Conservation (phyloP, 2,888 invertebrate species). For the Caenorhabditis auriculariae region DNA sequence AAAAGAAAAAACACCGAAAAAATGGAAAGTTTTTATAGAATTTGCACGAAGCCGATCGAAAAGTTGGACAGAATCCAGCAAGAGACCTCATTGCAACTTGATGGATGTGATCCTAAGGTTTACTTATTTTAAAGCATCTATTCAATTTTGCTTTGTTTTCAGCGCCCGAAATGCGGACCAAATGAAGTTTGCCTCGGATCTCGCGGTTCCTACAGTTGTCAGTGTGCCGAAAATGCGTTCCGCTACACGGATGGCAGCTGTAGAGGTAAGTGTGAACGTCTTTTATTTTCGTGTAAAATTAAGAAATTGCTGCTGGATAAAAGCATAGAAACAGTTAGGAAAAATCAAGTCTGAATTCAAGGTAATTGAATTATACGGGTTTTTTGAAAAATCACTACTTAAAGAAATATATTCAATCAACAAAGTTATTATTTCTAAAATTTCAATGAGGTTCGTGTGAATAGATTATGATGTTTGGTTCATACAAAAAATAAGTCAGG, state of each 20-base stretch:
- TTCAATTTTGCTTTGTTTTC: constrained; percentile 3
- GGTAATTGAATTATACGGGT: too few relatives aligned
- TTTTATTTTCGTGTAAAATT: not conserved
- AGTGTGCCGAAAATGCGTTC: constrained; percentile 54
- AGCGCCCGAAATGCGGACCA: constrained; percentile 37
- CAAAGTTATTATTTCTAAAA: too few relatives aligned
- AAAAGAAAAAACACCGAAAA: constrained; percentile 12
- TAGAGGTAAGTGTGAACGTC: constrained; percentile 27
- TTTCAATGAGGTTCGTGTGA: too few relatives aligned
- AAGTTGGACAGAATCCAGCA: constrained; percentile 13
- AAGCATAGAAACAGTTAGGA: not conserved
- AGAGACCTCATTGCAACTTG: constrained; percentile 40
- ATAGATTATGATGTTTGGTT: too few relatives aligned
- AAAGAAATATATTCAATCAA: too few relatives aligned
- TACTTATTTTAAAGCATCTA: not conserved
- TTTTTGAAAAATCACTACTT: too few relatives aligned
- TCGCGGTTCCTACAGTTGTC: constrained; percentile 51
- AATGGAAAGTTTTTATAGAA: constrained; percentile 6
- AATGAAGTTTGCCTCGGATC: constrained; percentile 53
- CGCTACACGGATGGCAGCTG: constrained; percentile 60
- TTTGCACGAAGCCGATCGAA: constrained; percentile 48
- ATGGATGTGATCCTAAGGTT: constrained; percentile 42
- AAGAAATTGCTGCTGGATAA: not conserved
- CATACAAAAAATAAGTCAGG: too few relatives aligned
- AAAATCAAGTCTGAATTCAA: not conserved